A percentile compares a stretch with the other conserved stretches of the same genome.
These are phyloP conservation scores for Phymanthus crucifer DNA, from an alignment of 92 coral and sea anemone genomes.

Conservation along the genomic window DNA sequence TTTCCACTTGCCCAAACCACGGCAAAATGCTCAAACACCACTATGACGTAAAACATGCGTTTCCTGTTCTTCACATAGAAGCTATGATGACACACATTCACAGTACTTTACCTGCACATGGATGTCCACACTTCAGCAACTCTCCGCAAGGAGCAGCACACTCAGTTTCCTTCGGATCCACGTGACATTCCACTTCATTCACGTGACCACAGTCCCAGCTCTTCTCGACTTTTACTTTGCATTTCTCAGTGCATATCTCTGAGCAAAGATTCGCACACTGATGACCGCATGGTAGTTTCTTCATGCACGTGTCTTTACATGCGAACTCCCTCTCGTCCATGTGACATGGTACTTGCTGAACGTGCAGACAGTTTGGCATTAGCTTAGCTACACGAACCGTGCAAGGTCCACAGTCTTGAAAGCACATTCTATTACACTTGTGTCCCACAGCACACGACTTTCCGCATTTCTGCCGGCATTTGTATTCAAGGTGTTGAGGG, in stretches of 20 bases:
- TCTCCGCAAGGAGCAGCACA: conserved; percentile 69
- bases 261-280: conserved; percentile 54
- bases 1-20: too few species aligned
- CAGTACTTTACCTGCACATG: conserved; percentile 59
- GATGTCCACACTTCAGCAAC: conserved; percentile 60
- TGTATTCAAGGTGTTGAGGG: conserved; percentile 74
- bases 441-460: conserved; percentile 39
- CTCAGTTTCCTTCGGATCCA: conserved; percentile 47
- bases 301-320: conserved; percentile 62
- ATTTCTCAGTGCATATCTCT: conserved; percentile 66
- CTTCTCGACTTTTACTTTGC: conserved; percentile 48
- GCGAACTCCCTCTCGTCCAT: conserved; percentile 48
- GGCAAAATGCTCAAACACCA: too few species aligned
- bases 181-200: conserved; percentile 58
- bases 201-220: conserved; percentile 79
- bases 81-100: background rate
- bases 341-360: conserved; percentile 68
- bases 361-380: conserved; percentile 67
- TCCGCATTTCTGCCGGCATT: conserved; percentile 63
- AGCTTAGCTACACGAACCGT: conserved; percentile 43
- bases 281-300: conserved; percentile 68
- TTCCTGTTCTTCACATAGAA: too few species aligned
- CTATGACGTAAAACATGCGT: too few species aligned
- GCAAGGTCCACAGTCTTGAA: conserved; percentile 71
- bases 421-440: conserved; percentile 66